Conservation (phyloP, 2,113 vertebrate genomes). For the Oryzias melastigma region DNA sequence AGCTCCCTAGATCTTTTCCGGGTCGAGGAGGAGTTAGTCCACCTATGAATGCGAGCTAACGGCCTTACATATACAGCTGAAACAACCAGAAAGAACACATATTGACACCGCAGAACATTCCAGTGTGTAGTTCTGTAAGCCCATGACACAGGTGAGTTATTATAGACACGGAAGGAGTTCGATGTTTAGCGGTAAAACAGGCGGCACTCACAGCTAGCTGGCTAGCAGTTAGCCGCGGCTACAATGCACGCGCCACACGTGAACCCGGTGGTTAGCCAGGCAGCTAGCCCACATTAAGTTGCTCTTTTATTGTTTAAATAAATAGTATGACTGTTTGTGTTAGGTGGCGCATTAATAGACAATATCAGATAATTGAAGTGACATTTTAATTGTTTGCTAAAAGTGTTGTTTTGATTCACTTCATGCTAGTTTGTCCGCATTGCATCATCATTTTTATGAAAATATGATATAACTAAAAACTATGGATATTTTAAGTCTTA, state of each 20-base stretch:
- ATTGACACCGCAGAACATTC: not conserved
- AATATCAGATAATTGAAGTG: too few relatives aligned
- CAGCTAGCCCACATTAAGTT: slow-evolving; percentile 31
- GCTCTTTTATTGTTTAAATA: rapidly evolving
- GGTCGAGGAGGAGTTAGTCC: slow-evolving; percentile 56
- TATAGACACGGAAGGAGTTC: not conserved
- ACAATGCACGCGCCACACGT: slow-evolving; percentile 67
- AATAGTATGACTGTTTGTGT: too few relatives aligned
- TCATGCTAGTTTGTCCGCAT: slow-evolving; percentile 9
- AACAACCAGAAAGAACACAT: not conserved
- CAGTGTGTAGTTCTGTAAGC: slow-evolving; percentile 35
- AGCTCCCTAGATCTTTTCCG: slow-evolving; percentile 55
- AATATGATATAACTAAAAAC: not conserved
- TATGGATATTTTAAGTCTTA: too few relatives aligned
- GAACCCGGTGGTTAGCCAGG: slow-evolving; percentile 46
- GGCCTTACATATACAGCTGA: slow-evolving; percentile 16
- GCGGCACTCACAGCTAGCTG: not conserved
- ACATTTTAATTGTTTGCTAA: not conserved
- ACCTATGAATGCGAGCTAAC: slow-evolving; percentile 57
- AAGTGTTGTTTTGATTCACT: rapidly evolving
- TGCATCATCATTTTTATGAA: slow-evolving; percentile 52
- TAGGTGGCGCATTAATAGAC: too few relatives aligned
- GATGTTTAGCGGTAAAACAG: not conserved
- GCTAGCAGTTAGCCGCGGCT: slow-evolving; percentile 31
- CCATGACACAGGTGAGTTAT: slow-evolving; percentile 65